phyloP scores from a whole-genome alignment of 1,140 invertebrate genomes.

The Calosoma granatense region DNA sequence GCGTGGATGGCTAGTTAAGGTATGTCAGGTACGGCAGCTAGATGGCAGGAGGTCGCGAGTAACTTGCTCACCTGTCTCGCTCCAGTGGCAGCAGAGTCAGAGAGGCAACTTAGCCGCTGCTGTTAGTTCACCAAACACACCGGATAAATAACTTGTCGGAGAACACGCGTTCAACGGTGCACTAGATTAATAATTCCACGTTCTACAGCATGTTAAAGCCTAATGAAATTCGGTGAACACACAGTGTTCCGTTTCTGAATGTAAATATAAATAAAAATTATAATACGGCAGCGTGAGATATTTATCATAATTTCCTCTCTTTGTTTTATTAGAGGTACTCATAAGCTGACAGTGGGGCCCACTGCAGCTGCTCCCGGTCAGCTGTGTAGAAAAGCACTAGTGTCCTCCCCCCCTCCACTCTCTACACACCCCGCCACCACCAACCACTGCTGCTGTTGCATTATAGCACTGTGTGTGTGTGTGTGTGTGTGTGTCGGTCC shows the following conservation, averaged over 20 bases:
- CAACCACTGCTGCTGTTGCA: neutral
- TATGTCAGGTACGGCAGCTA: no score
- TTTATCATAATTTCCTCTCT: conserved; percentile 32
- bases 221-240: conserved; percentile 2
- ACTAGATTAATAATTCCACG: conserved; percentile 4
- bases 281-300: conserved; percentile 24
- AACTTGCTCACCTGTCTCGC: neutral
- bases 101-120: neutral
- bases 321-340: conserved; percentile 29
- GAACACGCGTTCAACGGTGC: neutral
- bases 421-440: neutral
- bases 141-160: neutral
- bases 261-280: conserved; percentile 29
- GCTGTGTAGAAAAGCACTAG: conserved; percentile 24
- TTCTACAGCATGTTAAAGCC: neutral
- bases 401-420: neutral
- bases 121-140: no score
- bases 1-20: no score
- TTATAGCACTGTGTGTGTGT: conserved; percentile 25
- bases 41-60: neutral
- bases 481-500: neutral
- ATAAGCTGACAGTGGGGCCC: conserved; percentile 20
- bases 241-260: conserved; percentile 9
- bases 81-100: neutral
- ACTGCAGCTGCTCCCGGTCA: conserved; percentile 26